Base-by-base conservation (phyloP, 2,113 vertebrate species). In the Cyprinodon brontotheroides region DNA sequence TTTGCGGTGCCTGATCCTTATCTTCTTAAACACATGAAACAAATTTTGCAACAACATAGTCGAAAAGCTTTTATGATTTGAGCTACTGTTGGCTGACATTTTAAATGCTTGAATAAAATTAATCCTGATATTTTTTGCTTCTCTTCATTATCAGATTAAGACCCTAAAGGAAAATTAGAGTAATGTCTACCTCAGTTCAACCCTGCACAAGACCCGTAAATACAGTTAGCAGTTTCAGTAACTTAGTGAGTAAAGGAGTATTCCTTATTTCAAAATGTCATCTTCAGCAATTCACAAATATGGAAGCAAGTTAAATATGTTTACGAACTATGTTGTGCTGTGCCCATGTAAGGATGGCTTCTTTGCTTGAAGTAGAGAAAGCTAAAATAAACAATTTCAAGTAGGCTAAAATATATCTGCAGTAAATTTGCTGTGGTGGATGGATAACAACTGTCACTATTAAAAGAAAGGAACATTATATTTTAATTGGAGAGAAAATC, bases 191-290 rank as follows among this genome's bases (percentile, higher is more conserved):
- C 20, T 83, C 71, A 73, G 20, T 64, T 68, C 78, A 87, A 45
- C 22, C 63, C 43, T 22, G 66, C 2, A 12, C 87, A 84, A 85
- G 75, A 48, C 0, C 39, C 72, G 81, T 72, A 82, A 48, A 79
- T 47, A 11, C 75, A 70, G 65, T 82, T 81, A 86, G 11, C n/a
- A 57, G 60, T 41, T 13, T 7, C 74, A 81, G 65, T 70, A 84
- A 47, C 45, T 73, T 74, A 36, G 82, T 82, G 87, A 84, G 79
- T 76, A 80, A 84, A 87, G 68, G 85, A 67, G 64, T 77, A 60
- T 72, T 62, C 73, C 6, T 57, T 61, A 82, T 92, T 87, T 78
- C 83, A 87, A 89, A 68, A 60, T 15, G 20, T n/a, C 2, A 64
- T 17, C n/a, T 73, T 22, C 4, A 0, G 5, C 10, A 57, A 5